Conservation (phyloP, 2,113 vertebrate species). For the Ictalurus furcatus region DNA sequence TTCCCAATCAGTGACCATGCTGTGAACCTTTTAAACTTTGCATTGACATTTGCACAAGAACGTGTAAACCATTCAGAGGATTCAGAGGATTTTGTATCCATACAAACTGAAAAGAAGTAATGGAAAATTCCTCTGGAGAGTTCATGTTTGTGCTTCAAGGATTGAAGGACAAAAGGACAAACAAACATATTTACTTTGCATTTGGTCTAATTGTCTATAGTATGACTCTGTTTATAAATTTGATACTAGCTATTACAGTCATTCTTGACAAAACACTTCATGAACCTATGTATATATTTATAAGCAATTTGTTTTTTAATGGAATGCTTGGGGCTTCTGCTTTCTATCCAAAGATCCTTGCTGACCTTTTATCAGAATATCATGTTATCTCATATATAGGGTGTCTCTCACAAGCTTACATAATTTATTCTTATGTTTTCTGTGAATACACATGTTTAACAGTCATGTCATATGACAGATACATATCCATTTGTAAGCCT, state of each 20-base stretch:
- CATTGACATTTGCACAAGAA: not conserved
- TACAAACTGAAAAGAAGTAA: not conserved
- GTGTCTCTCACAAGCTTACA: slow-evolving; percentile 65
- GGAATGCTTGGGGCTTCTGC: slow-evolving; percentile 61
- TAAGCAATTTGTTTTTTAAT: slow-evolving; percentile 50
- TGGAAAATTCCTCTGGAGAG: slow-evolving; percentile 45
- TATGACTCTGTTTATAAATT: too few species aligned
- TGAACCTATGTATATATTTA: slow-evolving; percentile 52
- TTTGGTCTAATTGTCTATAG: too few species aligned
- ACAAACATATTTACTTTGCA: too few species aligned
- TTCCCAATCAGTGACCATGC: not conserved
- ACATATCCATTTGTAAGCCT: slow-evolving; percentile 71
- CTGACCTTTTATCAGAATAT: slow-evolving; percentile 60
- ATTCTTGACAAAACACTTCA: too few species aligned
- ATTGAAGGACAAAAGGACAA: too few species aligned
- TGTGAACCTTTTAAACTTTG: not conserved
- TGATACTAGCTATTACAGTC: too few species aligned
- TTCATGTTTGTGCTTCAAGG: too few species aligned
- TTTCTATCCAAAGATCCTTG: slow-evolving; percentile 71
- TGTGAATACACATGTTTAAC: slow-evolving; percentile 71
- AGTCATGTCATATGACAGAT: slow-evolving; percentile 74
- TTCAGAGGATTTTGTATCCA: not conserved
- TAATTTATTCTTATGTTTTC: slow-evolving; percentile 67
- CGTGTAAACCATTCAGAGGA: not conserved
- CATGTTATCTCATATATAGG: slow-evolving; percentile 62